Base-by-base conservation (phyloP, 2,888 invertebrate genomes). In the Drosophila peninsularis region DNA sequence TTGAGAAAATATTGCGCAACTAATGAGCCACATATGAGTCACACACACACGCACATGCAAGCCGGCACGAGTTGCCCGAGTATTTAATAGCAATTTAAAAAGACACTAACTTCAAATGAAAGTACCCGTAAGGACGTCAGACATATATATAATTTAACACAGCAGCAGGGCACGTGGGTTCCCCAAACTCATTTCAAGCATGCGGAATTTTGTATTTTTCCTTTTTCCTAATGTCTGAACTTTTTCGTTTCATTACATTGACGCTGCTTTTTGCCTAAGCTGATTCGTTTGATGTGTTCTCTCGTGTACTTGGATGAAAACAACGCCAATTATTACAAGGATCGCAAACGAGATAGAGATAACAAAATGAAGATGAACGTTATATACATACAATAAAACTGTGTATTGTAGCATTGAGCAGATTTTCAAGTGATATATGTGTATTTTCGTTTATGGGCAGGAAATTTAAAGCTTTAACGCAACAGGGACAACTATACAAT, bases 261-360 rank as follows among this genome's bases (percentile, higher is more conserved):
- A 39, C 53, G 47, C 65, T 50, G 66, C 61, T 55, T 61, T 69
- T 73, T 57, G 65, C 50, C 61, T 68, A 74, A 84, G 84, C 79
- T 62, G 84, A 78, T 75, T 82, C 75, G 71, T 83, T 83, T 83
- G 88, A 83, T 87, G 82, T 86, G 61, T 64, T 63, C 30, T 55
- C 49, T 60, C 53, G 53, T 64, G 44, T 36, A 57, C 47, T 63
- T 54, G 63, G 60, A 71, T 64, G 52, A 60, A 64, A 71, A 84
- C 68, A 75, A 82, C 71, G 82, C 68, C 81, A 82, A 82, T 79
- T 84, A 87, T 71, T 57, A 71, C 62, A 67, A 24, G 57, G 27
- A 52, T 56, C 67, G 53, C 57, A 71, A 60, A 45, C 56, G 32
- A 39, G 19, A 27, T 32, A 21, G 5, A 21, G 19, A 21, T 13